Percentiles rank a stretch among this genome's conserved stretches.
These are phyloP conservation scores for Mylabris phalerata DNA, from an alignment of 1,140 invertebrate species.

Conservation along the genomic window DNA sequence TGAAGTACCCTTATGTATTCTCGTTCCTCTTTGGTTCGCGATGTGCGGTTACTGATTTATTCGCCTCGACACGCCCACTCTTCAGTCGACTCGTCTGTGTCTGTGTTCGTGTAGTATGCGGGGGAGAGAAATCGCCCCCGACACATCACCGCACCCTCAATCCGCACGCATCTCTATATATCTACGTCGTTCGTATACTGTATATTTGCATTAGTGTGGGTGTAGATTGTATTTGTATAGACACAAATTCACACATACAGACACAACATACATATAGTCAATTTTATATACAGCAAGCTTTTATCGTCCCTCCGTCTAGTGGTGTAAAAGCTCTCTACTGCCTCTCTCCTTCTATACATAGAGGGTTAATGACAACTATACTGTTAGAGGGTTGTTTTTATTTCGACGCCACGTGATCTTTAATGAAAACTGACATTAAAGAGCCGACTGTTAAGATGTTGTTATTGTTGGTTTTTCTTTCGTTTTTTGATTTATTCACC, in stretches of 20 bases:
- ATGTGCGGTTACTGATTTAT: slow-evolving; percentile 36
- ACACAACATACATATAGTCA: too few species aligned
- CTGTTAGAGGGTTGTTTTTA: slow-evolving; percentile 14
- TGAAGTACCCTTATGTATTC: not conserved
- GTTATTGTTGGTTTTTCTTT: too few species aligned
- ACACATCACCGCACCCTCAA: slow-evolving; percentile 24
- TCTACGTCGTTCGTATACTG: too few species aligned
- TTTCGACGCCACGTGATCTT: slow-evolving; percentile 6
- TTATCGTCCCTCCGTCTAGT: not conserved
- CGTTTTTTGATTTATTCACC: too few species aligned
- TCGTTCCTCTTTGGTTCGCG: slow-evolving; percentile 2
- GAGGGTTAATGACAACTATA: slow-evolving; percentile 13
- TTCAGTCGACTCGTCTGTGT: slow-evolving; percentile 16
- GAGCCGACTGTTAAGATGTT: not conserved
- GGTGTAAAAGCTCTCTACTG: slow-evolving; percentile 9
- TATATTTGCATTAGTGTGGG: too few species aligned
- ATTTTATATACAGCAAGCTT: slow-evolving; percentile 1
- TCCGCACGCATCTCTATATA: slow-evolving; percentile 12
- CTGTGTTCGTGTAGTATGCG: not conserved
- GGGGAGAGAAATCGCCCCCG: slow-evolving; percentile 12
- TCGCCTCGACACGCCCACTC: slow-evolving; percentile 32
- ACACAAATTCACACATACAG: too few species aligned
- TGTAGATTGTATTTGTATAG: too few species aligned
- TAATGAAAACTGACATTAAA: slow-evolving; percentile 20
- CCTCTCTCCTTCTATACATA: too few species aligned